Conservation (phyloP, 1,140 invertebrate species). For the Trachelipus rathkii region DNA sequence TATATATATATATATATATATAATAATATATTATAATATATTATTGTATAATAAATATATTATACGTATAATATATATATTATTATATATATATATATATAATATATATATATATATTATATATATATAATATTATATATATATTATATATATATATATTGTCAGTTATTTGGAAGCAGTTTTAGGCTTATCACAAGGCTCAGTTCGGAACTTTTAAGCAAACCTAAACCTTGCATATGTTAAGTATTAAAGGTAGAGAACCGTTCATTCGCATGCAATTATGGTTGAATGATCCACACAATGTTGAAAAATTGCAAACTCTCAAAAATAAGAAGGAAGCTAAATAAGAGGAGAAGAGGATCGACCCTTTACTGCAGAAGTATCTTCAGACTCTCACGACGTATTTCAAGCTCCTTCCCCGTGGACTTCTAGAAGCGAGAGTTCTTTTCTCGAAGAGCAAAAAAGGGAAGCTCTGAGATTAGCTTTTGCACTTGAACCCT, state of each 20-base stretch:
- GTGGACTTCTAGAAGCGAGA: constrained; percentile 71
- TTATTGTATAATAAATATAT: too few species aligned
- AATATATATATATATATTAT: too few species aligned
- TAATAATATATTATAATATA: too few species aligned
- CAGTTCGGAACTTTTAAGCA: constrained; percentile 94
- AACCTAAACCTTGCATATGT: constrained; percentile 98
- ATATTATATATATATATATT: background rate
- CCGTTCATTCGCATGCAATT: constrained; percentile 98
- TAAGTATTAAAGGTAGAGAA: constrained; percentile 95
- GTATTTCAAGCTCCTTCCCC: constrained; percentile 71
- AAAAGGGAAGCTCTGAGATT: constrained; percentile 91
- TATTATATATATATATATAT: too few species aligned
- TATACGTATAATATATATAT: too few species aligned
- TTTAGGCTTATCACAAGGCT: constrained; percentile 90
- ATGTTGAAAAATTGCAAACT: constrained; percentile 70
- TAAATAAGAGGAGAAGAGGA: constrained; percentile 76
- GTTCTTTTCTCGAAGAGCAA: constrained; percentile 97
- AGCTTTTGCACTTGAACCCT: constrained; percentile 91
- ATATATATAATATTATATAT: too few species aligned
- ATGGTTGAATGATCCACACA: constrained; percentile 91
- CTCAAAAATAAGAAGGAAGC: constrained; percentile 81
- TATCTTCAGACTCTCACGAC: constrained; percentile 83
- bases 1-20: too few species aligned
- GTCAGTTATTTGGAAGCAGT: constrained; percentile 92
- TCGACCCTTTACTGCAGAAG: constrained; percentile 50